A percentile compares a stretch with the other conserved stretches of the same genome.
Conservation (phyloP, 1,140 invertebrate genomes). For the Octopus sinensis region DNA sequence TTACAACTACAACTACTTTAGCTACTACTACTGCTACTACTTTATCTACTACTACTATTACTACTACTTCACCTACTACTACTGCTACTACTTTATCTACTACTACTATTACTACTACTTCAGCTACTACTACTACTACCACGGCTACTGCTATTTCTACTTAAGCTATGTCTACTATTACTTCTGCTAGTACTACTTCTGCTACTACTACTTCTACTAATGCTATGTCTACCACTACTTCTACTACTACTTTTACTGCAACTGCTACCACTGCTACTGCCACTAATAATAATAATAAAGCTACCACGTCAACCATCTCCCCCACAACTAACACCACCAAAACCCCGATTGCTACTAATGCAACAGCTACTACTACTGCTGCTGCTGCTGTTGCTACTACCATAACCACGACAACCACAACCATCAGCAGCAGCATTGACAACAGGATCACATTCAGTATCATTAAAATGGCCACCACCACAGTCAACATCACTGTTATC, state of each 20-base stretch:
- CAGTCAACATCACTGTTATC: not conserved
- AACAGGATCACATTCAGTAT: not conserved
- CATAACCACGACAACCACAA: not conserved
- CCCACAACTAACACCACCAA: not conserved
- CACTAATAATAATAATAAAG: not conserved
- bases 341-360: not conserved
- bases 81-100: not conserved
- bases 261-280: not conserved
- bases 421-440: not conserved
- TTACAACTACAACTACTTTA: not conserved
- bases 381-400: constrained; percentile 1
- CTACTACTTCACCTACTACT: not conserved
- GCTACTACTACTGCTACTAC: not conserved
- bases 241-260: not conserved
- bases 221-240: not conserved
- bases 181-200: not conserved
- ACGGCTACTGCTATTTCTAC: not conserved
- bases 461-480: not conserved
- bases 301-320: not conserved
- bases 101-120: not conserved
- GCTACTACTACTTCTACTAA: not conserved
- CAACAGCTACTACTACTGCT: not conserved
- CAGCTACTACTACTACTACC: not conserved
- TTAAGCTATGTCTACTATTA: not conserved
- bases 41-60: not conserved